These are phyloP conservation scores for Tetragonula clypearis DNA, from an alignment of 1,140 invertebrate genomes.

Conservation along the genomic window DNA sequence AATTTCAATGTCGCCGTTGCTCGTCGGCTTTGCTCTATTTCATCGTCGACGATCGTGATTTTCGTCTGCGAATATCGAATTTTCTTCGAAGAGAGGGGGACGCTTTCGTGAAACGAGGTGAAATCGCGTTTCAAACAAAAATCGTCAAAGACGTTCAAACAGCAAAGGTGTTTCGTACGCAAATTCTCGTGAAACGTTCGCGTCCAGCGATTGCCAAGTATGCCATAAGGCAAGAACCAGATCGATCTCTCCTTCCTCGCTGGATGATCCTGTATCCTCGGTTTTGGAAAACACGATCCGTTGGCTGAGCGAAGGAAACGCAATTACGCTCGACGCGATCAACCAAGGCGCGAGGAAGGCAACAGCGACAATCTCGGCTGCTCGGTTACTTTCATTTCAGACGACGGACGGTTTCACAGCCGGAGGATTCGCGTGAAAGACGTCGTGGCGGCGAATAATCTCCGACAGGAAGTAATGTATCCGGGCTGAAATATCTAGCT, in stretches of 20 bases:
- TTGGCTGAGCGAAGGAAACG: background rate
- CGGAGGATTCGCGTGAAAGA: constrained; percentile 50
- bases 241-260: background rate
- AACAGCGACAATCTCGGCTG: constrained; percentile 21
- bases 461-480: constrained; percentile 60
- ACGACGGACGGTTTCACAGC: constrained; percentile 13
- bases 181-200: no score
- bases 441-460: constrained; percentile 57
- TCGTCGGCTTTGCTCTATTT: no score
- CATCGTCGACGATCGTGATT: background rate
- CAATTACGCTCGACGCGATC: constrained; percentile 15
- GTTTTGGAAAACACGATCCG: background rate
- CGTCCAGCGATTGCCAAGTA: no score
- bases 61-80: background rate
- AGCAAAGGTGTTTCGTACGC: no score
- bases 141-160: no score
- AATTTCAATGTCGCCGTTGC: no score
- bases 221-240: no score
- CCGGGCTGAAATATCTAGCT: constrained; percentile 53
- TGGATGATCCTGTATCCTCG: background rate
- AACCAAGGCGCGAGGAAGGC: background rate
- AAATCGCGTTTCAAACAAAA: no score
- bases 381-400: constrained; percentile 53
- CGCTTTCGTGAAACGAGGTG: background rate
- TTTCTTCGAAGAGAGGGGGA: no score